Percentiles rank a stretch among this genome's conserved stretches.
Conservation (phyloP, 1,140 invertebrate species). For the Goniozus legneri region DNA sequence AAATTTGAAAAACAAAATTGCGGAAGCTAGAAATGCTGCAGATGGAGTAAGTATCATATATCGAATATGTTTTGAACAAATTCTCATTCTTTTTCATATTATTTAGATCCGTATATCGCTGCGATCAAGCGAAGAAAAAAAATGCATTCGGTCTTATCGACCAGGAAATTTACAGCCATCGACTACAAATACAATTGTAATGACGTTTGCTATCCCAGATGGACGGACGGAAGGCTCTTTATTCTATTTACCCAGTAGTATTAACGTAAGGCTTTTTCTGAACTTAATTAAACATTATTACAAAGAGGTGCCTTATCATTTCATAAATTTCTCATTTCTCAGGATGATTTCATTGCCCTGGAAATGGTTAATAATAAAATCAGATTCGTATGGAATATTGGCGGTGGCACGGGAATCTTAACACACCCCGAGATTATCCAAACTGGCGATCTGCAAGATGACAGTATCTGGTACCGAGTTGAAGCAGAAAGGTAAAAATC, state of each 20-base stretch:
- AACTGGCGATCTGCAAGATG: constrained; percentile 58
- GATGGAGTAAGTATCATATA: constrained; percentile 65
- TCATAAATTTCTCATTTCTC: not conserved
- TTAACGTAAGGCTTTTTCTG: constrained; percentile 44
- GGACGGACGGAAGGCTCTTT: constrained; percentile 62
- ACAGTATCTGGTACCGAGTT: constrained; percentile 71
- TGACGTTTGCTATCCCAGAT: constrained; percentile 65
- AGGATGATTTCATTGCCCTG: constrained; percentile 72
- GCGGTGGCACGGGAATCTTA: constrained; percentile 63
- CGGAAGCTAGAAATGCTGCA: constrained; percentile 74
- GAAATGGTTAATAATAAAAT: constrained; percentile 76
- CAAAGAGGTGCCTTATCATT: no score
- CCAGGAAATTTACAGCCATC: constrained; percentile 62
- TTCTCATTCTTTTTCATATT: constrained; percentile 15
- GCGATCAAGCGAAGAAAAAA: constrained; percentile 57
- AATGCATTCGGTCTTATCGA: constrained; percentile 74
- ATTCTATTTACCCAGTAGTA: constrained; percentile 64
- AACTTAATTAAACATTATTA: not conserved
- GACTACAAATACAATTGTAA: constrained; percentile 66
- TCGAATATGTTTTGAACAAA: not conserved
- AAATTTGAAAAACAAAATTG: constrained; percentile 69
- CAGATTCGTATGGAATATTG: constrained; percentile 74
- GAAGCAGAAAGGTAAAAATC: constrained; percentile 61
- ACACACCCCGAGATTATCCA: constrained; percentile 62
- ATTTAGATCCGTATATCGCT: constrained; percentile 78